Evolutionary conservation across 1,140 invertebrate species (phyloP).

Genomic region (Micrasema longulum): DNA sequence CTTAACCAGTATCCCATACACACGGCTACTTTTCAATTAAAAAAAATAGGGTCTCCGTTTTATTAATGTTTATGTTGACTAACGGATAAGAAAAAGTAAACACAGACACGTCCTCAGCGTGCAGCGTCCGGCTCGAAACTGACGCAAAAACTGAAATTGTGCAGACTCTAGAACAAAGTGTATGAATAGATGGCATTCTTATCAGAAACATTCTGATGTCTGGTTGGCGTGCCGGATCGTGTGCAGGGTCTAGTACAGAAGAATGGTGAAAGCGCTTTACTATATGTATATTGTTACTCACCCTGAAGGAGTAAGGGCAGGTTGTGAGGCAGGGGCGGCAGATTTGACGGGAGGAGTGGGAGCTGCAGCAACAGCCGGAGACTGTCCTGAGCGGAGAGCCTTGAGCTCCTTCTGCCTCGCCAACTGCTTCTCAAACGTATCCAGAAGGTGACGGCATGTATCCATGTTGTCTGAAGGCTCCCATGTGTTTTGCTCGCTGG

Average conservation of each 20-base stretch:
- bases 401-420: conserved; percentile 80
- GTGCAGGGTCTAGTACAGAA: neutral
- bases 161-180: neutral
- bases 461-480: conserved; percentile 80
- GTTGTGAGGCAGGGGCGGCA: conserved; percentile 30
- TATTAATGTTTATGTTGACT: no score
- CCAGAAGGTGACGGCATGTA: conserved; percentile 79
- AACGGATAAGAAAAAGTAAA: no score
- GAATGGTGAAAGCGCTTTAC: neutral
- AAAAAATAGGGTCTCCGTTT: no score
- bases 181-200: neutral
- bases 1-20: no score
- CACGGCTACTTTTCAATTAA: no score
- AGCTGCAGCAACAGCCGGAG: conserved; percentile 60
- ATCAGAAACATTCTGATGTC: neutral
- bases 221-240: neutral
- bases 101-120: no score
- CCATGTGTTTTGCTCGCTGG: conserved; percentile 82
- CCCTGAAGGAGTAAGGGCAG: conserved; percentile 63
- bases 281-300: conserved; percentile 52
- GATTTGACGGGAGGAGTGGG: conserved; percentile 56
- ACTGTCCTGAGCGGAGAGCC: conserved; percentile 64
- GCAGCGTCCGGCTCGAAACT: no score
- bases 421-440: conserved; percentile 83
- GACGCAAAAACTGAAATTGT: no score